These are phyloP conservation scores for Phaonia tiefii DNA, from an alignment of 2,888 invertebrate genomes.

Conservation along the genomic window DNA sequence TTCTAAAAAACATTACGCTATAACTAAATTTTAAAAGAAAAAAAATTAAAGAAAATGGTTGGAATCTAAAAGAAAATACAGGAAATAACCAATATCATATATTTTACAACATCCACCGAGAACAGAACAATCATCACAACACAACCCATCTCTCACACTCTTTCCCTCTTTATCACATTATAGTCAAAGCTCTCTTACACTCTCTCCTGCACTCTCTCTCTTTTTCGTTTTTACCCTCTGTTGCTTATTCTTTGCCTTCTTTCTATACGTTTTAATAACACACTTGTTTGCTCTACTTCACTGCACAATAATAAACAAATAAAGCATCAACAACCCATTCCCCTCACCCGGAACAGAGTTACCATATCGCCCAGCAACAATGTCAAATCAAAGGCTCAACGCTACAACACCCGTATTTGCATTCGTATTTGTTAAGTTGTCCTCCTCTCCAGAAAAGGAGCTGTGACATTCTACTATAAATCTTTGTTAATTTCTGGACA, in stretches of 20 bases:
- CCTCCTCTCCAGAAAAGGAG: conserved; percentile 4
- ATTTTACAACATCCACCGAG: too few species aligned
- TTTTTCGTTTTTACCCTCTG: neutral
- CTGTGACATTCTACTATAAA: neutral
- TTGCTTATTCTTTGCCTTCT: conserved; percentile 4
- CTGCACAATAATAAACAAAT: conserved; percentile 56
- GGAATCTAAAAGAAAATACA: conserved; percentile 28
- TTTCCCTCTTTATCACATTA: neutral
- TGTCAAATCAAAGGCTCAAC: neutral
- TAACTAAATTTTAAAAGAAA: too few species aligned
- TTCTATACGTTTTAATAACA: conserved; percentile 45
- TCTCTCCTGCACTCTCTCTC: neutral
- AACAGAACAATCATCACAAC: too few species aligned
- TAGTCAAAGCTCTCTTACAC: conserved; percentile 7
- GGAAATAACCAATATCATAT: conserved; percentile 36
- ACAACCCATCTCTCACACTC: too few species aligned
- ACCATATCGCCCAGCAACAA: conserved; percentile 7
- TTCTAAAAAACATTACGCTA: too few species aligned
- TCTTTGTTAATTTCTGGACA: conserved; percentile 6
- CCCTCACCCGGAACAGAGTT: conserved; percentile 14
- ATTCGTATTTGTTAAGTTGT: neutral
- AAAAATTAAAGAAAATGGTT: too few species aligned
- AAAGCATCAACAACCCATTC: conserved; percentile 13
- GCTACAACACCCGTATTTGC: neutral
- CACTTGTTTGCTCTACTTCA: conserved; percentile 62